phyloP scores from a whole-genome alignment of 2,797 vertebrate species.

The Limnodromus scolopaceus region DNA sequence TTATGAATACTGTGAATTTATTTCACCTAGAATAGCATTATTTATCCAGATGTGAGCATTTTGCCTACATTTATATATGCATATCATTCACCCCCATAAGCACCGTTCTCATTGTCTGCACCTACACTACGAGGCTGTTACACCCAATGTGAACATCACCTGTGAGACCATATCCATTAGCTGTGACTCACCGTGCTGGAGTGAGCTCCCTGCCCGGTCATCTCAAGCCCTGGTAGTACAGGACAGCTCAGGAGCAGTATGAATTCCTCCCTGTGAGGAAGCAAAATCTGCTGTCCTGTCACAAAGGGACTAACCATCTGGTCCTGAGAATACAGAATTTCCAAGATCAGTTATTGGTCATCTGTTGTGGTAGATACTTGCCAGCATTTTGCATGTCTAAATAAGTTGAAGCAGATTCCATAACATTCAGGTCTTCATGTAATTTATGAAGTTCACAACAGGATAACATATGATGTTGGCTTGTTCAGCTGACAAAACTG shows the following conservation, averaged over 20 bases:
- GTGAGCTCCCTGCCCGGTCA: not conserved
- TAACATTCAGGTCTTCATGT: not conserved
- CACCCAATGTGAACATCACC: not conserved
- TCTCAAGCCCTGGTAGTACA: not conserved
- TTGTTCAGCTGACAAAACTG: not conserved
- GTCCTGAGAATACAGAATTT: not conserved
- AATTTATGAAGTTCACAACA: not conserved
- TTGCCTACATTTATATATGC: not conserved
- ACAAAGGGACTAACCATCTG: not conserved
- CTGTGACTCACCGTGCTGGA: not conserved
- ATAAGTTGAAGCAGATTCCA: not conserved
- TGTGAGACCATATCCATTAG: too few relatives aligned
- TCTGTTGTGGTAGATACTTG: not conserved
- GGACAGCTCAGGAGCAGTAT: not conserved
- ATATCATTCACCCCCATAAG: not conserved
- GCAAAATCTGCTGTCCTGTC: not conserved
- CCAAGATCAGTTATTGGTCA: not conserved
- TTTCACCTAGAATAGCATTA: not conserved
- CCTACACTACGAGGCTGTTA: not conserved
- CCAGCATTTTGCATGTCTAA: not conserved
- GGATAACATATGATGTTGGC: not conserved
- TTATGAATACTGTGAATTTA: not conserved
- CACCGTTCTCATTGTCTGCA: not conserved
- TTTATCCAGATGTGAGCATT: not conserved
- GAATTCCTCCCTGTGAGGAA: not conserved